Evolutionary conservation across 2,113 vertebrate genomes (phyloP), one percentile per base, ranked within the genome.

Genomic region (Fregetta grallaria): DNA sequence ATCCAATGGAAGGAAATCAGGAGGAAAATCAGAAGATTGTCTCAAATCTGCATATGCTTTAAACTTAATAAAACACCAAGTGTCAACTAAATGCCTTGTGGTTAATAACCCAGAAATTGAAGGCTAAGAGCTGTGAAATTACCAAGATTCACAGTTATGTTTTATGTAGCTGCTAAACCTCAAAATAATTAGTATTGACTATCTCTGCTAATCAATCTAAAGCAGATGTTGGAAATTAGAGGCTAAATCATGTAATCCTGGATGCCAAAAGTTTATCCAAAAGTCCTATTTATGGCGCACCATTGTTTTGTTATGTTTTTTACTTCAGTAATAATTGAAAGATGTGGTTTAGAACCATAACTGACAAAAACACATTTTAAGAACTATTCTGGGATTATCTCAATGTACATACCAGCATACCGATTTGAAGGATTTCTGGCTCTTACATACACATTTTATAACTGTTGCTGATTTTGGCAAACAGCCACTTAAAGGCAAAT

Each of bases 181-280:
- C 86, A 82, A 55, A 71, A 72, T 92, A 62, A 93, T 94, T 67
- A 45, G 19, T 38, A 56, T 29, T 62, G 58, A 71, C 30, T 49
- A 47, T 66, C 50, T 87, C 61, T 74, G 62, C 74, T 66, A n/a
- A 77, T 67, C 47, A 77, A 42, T 74, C 77, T 93, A 71, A 72
- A 91, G 50, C 77, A 95, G 80, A 90, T 92, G 66, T 68, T 94
- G 83, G 58, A 58, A 91, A 90, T 92, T 22, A 91, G 72, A 81
- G 65, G 66, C 40, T 75, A 75, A 91, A 79, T 86, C 38, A 32
- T 66, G 49, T 53, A 79, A 65, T 73, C 67, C 30, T 72, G 67
- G 5, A 42, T 90, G 91, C 50, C 66, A 81, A 58, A 90, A 75
- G 44, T 84, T 86, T 85, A 65, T 66, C 53, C 63, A 59, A 74